These are phyloP conservation scores for Metaphire vulgaris DNA, from an alignment of 1,140 invertebrate genomes.

Conservation along the genomic window DNA sequence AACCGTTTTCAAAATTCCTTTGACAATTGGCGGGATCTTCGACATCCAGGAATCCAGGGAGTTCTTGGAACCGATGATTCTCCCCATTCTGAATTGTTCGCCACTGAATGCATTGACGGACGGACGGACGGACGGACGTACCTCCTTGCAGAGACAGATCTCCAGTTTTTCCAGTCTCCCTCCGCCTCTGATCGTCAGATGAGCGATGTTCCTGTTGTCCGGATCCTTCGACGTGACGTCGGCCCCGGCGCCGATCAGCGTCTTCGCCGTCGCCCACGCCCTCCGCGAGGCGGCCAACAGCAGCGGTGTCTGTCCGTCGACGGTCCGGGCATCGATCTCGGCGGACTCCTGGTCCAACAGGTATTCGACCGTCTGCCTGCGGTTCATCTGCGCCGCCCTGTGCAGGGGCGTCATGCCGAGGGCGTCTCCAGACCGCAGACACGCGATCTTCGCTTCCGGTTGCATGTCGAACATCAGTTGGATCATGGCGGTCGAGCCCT, in stretches of 20 bases:
- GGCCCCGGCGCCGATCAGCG: conserved; percentile 65
- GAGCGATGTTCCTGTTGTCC: conserved; percentile 69
- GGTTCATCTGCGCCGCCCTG: conserved; percentile 75
- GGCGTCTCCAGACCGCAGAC: conserved; percentile 65
- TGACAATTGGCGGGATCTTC: too few species aligned
- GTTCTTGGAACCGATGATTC: too few species aligned
- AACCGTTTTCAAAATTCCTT: too few species aligned
- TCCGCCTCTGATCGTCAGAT: conserved; percentile 74
- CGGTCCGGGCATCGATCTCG: conserved; percentile 69
- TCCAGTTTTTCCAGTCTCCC: not conserved
- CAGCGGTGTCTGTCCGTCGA: conserved; percentile 69
- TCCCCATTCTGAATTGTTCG: too few species aligned
- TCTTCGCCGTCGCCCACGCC: conserved; percentile 70
- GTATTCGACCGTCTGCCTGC: too few species aligned
- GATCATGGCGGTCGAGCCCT: conserved; percentile 73
- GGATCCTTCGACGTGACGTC: conserved; percentile 70
- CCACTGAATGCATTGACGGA: too few species aligned
- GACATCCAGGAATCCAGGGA: too few species aligned
- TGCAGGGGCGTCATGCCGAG: conserved; percentile 82
- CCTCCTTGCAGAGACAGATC: too few species aligned
- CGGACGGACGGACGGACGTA: too few species aligned
- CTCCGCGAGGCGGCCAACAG: conserved; percentile 63
- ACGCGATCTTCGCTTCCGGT: conserved; percentile 55
- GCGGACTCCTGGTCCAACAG: too few species aligned
- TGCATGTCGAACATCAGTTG: conserved; percentile 66